Evolutionary conservation across 2,888 invertebrate species (phyloP), one percentile per base, ranked within the genome.

Genomic region (Rosalia funebris): DNA sequence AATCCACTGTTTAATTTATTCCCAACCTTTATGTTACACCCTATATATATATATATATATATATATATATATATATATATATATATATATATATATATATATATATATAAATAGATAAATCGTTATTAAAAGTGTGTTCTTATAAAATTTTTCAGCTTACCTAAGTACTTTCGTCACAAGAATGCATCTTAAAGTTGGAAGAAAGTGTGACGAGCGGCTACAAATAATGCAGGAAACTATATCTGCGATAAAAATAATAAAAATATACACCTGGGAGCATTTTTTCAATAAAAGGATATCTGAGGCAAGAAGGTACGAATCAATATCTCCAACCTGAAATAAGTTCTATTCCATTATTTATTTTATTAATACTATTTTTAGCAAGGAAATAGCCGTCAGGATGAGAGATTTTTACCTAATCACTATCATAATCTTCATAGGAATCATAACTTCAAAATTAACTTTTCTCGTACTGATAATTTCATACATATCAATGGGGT

Each of bases 221-320:
- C 73, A 75, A 54, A 34, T 72, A 4, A 70, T 69, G 1, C 71
- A 75, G 58, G 74, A 75, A 62, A 63, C 68, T 5, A 58, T 75
- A 9, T 70, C 69, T 11, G 71, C 74, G 10, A 74, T 75, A 12
- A 69, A 71, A 61, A 72, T 73, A 14, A 66, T 75, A n/a, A 75
- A 75, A 68, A 75, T 75, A 73, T 75, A 74, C 42, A 70, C 72
- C 3, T 75, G 75, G 75, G 74, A 75, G 58, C 66, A 58, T 10
- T 75, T 73, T 57, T 75, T 75, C 54, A 63, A 65, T 15, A 60
- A 62, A 34, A 63, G 71, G 42, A 74, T 76, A 31, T 62, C 68
- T 1, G 60, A 66, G 25, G 66, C 71, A 10, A 61, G 77, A 65
- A 66, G 57, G 73, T 73, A 65, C 54, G 63, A 62, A 56, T 36